Evolutionary conservation across 2,797 vertebrate genomes (phyloP).

Genomic region (Tenualosa thibaudeaui): DNA sequence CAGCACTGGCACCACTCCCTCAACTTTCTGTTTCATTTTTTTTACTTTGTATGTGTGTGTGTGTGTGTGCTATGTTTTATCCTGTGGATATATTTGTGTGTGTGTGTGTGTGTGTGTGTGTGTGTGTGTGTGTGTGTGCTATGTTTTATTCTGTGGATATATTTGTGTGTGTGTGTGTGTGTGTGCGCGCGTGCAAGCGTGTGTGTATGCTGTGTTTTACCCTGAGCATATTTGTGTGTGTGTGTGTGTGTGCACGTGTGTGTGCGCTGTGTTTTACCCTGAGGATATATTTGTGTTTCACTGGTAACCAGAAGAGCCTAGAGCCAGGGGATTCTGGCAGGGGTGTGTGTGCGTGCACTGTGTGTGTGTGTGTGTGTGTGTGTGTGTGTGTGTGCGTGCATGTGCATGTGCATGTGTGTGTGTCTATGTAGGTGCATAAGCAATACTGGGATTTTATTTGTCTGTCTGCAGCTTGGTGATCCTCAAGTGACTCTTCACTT

Average conservation of each 20-base stretch:
- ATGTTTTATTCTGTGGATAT: too few species aligned
- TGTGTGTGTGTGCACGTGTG: background rate
- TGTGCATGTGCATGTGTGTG: background rate
- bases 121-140: constrained; percentile 18
- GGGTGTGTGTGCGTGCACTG: background rate
- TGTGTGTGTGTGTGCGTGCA: background rate
- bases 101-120: background rate
- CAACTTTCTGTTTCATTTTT: background rate
- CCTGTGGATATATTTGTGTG: too few species aligned
- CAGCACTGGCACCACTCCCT: constrained; percentile 16
- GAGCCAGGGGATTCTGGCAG: constrained; percentile 18
- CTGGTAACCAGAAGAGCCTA: constrained; percentile 34
- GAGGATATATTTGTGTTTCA: constrained; percentile 37
- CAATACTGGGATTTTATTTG: background rate
- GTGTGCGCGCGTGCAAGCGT: background rate
- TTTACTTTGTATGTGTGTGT: background rate
- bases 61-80: background rate
- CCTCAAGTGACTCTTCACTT: background rate
- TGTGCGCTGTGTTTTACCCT: background rate
- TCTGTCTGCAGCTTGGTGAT: constrained; percentile 11
- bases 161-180: background rate
- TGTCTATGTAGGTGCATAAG: background rate
- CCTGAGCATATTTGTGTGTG: background rate
- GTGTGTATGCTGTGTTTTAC: background rate
- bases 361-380: constrained; percentile 15